Base-by-base conservation (phyloP, 2,797 vertebrate species). In the Melanotaenia nigrans region DNA sequence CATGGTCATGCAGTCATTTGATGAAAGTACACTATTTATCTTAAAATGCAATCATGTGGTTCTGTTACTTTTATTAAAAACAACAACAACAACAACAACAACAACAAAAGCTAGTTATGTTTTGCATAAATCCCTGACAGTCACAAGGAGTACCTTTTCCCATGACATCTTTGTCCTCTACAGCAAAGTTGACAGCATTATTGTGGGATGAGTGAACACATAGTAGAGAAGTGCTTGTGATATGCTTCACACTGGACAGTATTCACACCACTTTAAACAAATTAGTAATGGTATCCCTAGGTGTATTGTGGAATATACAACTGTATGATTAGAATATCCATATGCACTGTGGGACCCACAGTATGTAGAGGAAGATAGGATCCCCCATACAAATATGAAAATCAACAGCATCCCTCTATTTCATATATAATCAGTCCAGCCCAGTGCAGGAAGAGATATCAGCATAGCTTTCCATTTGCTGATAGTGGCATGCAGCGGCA, bases 231-330 rank as follows among this genome's bases (percentile, higher is more conserved):
- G 45, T 16, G 64, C 80, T 82, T 79, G 77, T 86, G 65, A 87
- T 86, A 84, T 42, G 80, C 64, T 77, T 81, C 55, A 68, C 78
- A 79, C 65, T 74, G 59, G 72, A 88, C 75, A 86, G 77, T 61
- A 85, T 90, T 90, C 77, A 85, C 79, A 87, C 77, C 79, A 89
- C 88, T 92, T 90, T 80, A 86, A 87, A 85, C 73, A 85, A 84
- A 94, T 94, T 92, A 89, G 92, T 88, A 90, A 94, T 82, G 92
- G 90, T 93, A 85, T 90, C 85, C 81, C 83, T 76, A 79, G 82
- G 75, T 87, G 69, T 70, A 79, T 54, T 49, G 28, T 66, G 86
- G 71, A 88, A 89, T 92, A 90, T 87, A 91, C 77, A 84, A 75
- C 73, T 80, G 81, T 81, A 81, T 81, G 82, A 91, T 92, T 93